Base-by-base conservation (phyloP, 2,888 invertebrate species). In the Apodemia zela region DNA sequence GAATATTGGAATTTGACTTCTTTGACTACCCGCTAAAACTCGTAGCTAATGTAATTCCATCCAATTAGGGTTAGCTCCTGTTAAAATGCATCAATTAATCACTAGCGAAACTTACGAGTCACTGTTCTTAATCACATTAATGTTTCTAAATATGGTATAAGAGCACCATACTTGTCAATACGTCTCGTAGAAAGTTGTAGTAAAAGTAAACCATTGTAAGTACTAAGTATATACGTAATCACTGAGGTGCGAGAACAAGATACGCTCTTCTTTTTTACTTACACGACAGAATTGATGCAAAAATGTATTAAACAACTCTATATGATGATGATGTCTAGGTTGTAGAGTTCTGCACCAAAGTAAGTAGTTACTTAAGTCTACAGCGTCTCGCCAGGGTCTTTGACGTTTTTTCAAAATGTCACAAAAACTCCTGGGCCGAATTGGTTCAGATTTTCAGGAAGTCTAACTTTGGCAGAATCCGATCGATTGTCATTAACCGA, bases 41-140 rank as follows among this genome's bases (percentile, higher is more conserved):
- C 45, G 45, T n/a, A n/a, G 45, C 45, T n/a, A 45, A 45, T 45
- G 45, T 45, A 45, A 45, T 45, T 45, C 45, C 45, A n/a, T 45
- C 45, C 45, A 45, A 45, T 45, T 45, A 45, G 45, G 47, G 47
- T 47, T 47, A 47, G n/a, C 17, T 17, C 47, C 17, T 17, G 47
- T 47, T 47, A 17, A 47, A 47, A 47, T 47, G 17, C 47, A 47
- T 15, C 42, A 42, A 42, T 47, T 47, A 47, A 47, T 47, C 47
- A 47, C 17, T 47, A 8, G 17, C 2, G 6, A 17, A 47, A 47
- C 47, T n/a, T 8, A 47, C 47, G 47, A 47, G 47, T 47, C 47
- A 47, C 47, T 17, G 8, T 8, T 47, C 47, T 47, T 47, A 47
- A 47, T 47, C 47, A 47, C 47, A 4, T 47, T n/a, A 47, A 47